These are phyloP conservation scores for Thaumatotibia leucotreta DNA, from an alignment of 1,140 invertebrate genomes.

Conservation along the genomic window DNA sequence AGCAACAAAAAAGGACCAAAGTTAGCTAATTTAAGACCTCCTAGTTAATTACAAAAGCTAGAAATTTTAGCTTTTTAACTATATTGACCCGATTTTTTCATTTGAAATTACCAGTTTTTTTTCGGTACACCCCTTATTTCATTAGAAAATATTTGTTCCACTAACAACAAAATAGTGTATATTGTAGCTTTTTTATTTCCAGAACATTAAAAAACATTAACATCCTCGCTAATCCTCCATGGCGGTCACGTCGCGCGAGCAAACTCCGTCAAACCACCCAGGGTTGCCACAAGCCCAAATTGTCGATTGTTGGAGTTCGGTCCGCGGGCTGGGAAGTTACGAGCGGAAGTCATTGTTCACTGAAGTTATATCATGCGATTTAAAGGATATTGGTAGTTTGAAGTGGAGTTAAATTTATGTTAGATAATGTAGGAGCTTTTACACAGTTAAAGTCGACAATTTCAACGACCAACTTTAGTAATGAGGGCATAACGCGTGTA, in stretches of 20 bases:
- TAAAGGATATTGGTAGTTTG: not conserved
- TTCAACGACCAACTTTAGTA: no score
- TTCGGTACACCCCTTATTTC: no score
- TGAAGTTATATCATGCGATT: not conserved
- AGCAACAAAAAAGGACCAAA: no score
- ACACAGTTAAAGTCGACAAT: not conserved
- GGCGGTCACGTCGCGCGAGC: slow-evolving; percentile 53
- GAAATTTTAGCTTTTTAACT: no score
- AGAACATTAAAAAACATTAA: slow-evolving; percentile 9
- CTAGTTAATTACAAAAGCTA: no score
- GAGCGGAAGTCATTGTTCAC: not conserved
- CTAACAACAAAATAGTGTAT: no score
- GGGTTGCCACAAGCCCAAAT: not conserved
- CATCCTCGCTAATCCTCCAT: slow-evolving; percentile 29
- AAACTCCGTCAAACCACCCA: slow-evolving; percentile 45
- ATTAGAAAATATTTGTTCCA: no score
- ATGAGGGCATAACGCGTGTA: no score
- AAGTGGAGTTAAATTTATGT: not conserved
- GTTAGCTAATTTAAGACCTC: no score
- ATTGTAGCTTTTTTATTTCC: no score
- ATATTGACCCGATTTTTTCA: no score
- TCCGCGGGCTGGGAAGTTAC: not conserved
- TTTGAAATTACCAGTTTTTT: no score
- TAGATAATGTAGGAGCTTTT: not conserved
- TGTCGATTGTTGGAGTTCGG: not conserved